Evolutionary conservation across 2,113 vertebrate species (phyloP).

Genomic region (Pholis gunnellus): DNA sequence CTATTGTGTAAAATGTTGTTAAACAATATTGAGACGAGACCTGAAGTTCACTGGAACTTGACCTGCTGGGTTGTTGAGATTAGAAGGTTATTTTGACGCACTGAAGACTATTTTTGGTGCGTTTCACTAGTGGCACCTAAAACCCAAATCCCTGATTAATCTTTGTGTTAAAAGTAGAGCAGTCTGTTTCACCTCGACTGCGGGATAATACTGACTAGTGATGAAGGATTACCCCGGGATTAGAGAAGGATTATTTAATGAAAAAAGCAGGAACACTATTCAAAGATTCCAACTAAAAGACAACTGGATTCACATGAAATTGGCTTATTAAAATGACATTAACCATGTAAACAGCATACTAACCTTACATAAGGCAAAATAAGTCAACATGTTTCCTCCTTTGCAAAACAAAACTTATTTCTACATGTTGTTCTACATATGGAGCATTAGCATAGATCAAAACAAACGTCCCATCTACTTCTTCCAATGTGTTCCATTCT

Average conservation of each 20-base stretch:
- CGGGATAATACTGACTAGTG: slow-evolving; percentile 52
- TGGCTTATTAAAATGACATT: slow-evolving; percentile 25
- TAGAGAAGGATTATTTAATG: slow-evolving; percentile 73
- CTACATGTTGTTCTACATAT: slow-evolving; percentile 17
- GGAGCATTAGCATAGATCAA: background rate
- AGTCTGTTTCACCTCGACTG: slow-evolving; percentile 70
- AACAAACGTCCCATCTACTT: slow-evolving; percentile 11
- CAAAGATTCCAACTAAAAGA: slow-evolving; percentile 43
- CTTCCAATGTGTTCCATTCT: background rate
- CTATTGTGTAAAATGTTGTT: background rate
- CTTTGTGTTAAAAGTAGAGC: slow-evolving; percentile 79
- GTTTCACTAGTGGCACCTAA: slow-evolving; percentile 64
- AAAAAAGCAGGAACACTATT: slow-evolving; percentile 47
- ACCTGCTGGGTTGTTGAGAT: slow-evolving; percentile 6
- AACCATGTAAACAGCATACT: slow-evolving; percentile 51
- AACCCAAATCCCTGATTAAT: slow-evolving; percentile 82
- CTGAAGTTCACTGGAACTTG: slow-evolving; percentile 5
- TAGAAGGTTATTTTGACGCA: slow-evolving; percentile 50
- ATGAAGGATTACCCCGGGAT: slow-evolving; percentile 69
- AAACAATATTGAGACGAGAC: background rate
- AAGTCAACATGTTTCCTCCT: slow-evolving; percentile 21
- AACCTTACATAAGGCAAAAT: slow-evolving; percentile 58
- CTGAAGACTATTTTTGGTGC: slow-evolving; percentile 60
- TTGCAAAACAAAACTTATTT: background rate
- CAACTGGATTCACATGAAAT: slow-evolving; percentile 29